phyloP scores from a whole-genome alignment of 2,888 invertebrate genomes.

The Apoda limacodes region DNA sequence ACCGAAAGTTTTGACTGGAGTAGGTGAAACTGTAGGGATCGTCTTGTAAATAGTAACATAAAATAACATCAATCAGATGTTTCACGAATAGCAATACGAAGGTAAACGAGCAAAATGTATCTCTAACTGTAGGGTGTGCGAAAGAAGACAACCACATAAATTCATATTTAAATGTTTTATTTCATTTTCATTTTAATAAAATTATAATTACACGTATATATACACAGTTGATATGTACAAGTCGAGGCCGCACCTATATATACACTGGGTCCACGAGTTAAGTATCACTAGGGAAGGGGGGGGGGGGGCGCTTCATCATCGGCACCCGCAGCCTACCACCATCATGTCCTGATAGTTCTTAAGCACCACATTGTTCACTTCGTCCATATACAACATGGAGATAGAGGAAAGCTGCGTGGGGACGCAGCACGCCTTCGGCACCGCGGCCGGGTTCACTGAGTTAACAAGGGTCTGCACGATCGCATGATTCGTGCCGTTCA shows the following conservation, averaged over 20 bases:
- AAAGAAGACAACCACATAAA: constrained; percentile 14
- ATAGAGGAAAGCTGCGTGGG: constrained; percentile 94
- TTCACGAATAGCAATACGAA: no score
- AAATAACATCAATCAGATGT: no score
- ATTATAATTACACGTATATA: constrained; percentile 64
- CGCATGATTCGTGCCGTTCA: constrained; percentile 98
- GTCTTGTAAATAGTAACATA: no score
- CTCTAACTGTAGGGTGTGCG: constrained; percentile 1
- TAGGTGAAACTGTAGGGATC: no score
- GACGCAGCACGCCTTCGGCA: constrained; percentile 97
- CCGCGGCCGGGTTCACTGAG: constrained; percentile 89
- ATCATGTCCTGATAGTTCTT: constrained; percentile 99
- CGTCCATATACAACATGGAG: constrained; percentile 96
- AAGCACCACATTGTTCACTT: constrained; percentile 93
- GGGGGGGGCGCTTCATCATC: constrained; percentile 72
- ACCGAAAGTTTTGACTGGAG: no score
- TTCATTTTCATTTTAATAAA: constrained; percentile 64
- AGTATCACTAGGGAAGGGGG: constrained; percentile 55
- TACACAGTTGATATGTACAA: constrained; percentile 28
- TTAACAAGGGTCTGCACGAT: constrained; percentile 98
- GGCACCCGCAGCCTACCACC: constrained; percentile 97
- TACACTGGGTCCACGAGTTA: constrained; percentile 64
- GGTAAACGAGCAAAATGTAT: no score
- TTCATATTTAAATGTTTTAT: constrained; percentile 59
- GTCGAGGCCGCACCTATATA: constrained; percentile 63